Evolutionary conservation across 2,113 vertebrate species (phyloP).

Genomic region (Carassius gibelio): DNA sequence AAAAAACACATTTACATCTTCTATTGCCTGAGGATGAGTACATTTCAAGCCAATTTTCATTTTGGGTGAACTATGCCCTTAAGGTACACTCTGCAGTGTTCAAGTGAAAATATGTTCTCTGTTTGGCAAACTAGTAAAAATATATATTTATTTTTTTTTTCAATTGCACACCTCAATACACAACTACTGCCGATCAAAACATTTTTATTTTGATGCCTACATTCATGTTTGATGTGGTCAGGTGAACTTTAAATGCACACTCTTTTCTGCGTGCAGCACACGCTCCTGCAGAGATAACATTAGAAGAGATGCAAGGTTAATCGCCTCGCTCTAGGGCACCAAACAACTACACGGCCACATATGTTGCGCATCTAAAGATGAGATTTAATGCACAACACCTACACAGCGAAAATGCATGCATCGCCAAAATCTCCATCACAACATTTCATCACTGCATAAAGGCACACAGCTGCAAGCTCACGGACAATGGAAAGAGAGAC

Average conservation of each 20-base stretch:
- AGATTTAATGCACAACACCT: constrained; percentile 33
- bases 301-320: constrained; percentile 16
- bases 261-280: background rate
- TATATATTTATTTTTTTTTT: background rate
- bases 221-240: background rate
- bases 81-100: background rate
- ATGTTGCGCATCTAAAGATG: background rate
- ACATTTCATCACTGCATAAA: constrained; percentile 22
- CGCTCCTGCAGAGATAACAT: constrained; percentile 34
- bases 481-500: background rate
- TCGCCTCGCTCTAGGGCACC: background rate
- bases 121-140: too few relatives aligned
- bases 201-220: background rate
- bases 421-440: constrained; percentile 16
- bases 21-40: too few relatives aligned
- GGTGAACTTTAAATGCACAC: background rate
- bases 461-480: background rate
- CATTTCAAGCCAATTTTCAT: too few relatives aligned
- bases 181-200: background rate
- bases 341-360: background rate
- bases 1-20: too few relatives aligned
- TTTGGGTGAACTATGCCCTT: too few relatives aligned
- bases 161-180: background rate
- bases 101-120: background rate
- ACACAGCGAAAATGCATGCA: constrained; percentile 24